These are phyloP conservation scores for Lophochroa leadbeateri DNA, from an alignment of 2,113 vertebrate species.

Conservation along the genomic window DNA sequence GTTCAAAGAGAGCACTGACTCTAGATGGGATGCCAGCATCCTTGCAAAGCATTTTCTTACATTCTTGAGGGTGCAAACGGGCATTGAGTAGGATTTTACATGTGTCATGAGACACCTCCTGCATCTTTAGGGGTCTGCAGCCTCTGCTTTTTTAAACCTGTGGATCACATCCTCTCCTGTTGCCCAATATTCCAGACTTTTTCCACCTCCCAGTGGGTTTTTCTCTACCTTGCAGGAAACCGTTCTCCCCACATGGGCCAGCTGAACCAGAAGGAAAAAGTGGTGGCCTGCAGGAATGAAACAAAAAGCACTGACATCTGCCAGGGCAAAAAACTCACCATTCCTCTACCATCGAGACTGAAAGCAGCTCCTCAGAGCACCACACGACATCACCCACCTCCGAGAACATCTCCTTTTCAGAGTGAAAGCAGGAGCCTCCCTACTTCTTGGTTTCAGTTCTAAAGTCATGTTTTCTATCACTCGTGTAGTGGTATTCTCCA, in stretches of 20 bases:
- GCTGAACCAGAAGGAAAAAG: not conserved
- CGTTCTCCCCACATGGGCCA: fast-evolving
- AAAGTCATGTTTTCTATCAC: not conserved
- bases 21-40: not conserved
- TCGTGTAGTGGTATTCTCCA: not conserved
- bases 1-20: not conserved
- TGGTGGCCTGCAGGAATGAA: not conserved
- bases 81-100: not conserved
- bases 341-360: fast-evolving
- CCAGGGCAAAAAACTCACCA: not conserved
- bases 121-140: fast-evolving
- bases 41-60: not conserved
- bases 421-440: not conserved
- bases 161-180: too few species aligned
- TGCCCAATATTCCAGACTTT: not conserved
- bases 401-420: fast-evolving
- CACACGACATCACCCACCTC: not conserved
- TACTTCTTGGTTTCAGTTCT: not conserved
- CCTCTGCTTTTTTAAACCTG: fast-evolving
- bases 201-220: not conserved
- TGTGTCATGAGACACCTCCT: not conserved
- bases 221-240: not conserved
- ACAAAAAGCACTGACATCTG: not conserved
- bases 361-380: not conserved
- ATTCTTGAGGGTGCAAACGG: not conserved